phyloP scores from a whole-genome alignment of 92 coral and sea anemone genomes.

The Montipora capitata region DNA sequence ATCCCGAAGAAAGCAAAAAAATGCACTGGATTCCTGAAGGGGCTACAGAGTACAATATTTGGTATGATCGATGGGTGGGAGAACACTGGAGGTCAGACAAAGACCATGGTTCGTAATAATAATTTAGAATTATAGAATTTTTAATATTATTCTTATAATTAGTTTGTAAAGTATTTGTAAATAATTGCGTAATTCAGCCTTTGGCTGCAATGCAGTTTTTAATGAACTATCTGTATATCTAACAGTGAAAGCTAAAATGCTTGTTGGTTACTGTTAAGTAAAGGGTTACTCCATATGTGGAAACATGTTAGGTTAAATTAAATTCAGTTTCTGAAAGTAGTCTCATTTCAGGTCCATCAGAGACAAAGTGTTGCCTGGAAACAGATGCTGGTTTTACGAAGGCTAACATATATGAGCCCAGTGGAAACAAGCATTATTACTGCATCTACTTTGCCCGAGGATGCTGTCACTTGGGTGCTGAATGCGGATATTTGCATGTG shows the following conservation, averaged over 20 bases:
- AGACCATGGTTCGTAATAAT: slow-evolving; percentile 70
- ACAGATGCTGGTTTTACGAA: slow-evolving; percentile 98
- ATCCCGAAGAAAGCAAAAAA: slow-evolving; percentile 87
- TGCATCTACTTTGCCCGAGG: slow-evolving; percentile 99
- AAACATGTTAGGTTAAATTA: too few species aligned
- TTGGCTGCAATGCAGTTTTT: too few species aligned
- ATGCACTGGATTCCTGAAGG: slow-evolving; percentile 98
- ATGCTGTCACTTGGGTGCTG: slow-evolving; percentile 93
- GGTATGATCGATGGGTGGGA: slow-evolving; percentile 99
- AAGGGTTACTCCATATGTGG: too few species aligned
- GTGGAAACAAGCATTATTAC: slow-evolving; percentile 86
- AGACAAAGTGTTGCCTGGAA: slow-evolving; percentile 90
- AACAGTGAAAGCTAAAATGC: too few species aligned
- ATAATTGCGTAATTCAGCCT: too few species aligned
- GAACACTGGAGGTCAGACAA: slow-evolving; percentile 94
- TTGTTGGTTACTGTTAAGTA: too few species aligned
- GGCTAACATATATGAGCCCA: slow-evolving; percentile 86
- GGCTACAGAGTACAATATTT: slow-evolving; percentile 95
- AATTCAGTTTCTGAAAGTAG: too few species aligned
- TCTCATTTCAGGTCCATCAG: slow-evolving; percentile 86
- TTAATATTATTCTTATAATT: too few species aligned
- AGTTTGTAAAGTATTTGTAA: too few species aligned
- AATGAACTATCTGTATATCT: too few species aligned
- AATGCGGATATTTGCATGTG: slow-evolving; percentile 93
- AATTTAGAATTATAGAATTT: too few species aligned